Percentiles rank a stretch among this genome's conserved stretches.
phyloP scores from a whole-genome alignment of 2,797 vertebrate species.

The Pelobates cultripes region DNA sequence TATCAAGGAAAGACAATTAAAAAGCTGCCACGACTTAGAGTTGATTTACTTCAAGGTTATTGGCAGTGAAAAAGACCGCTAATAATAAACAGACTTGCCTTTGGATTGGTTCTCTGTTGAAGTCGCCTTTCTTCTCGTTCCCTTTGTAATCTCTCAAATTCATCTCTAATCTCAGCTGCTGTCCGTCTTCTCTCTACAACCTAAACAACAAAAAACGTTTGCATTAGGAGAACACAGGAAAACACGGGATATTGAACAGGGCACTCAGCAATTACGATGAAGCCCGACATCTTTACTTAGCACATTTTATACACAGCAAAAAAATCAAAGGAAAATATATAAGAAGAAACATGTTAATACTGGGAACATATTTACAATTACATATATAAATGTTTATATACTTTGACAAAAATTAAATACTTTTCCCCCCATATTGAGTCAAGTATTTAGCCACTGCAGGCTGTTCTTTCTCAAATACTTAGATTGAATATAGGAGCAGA shows the following conservation, averaged over 20 bases:
- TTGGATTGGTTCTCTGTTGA: slow-evolving; percentile 97
- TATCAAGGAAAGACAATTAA: not conserved
- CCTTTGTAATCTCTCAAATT: slow-evolving; percentile 92
- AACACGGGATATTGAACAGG: not conserved
- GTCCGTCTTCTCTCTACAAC: slow-evolving; percentile 94
- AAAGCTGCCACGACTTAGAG: not conserved
- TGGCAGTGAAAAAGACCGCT: not conserved
- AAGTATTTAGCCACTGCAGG: too few relatives aligned
- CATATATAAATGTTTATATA: too few relatives aligned
- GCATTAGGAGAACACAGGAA: not conserved
- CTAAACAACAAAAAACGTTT: slow-evolving; percentile 67
- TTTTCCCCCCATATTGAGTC: too few relatives aligned
- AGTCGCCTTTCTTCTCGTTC: slow-evolving; percentile 93
- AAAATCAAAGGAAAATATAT: too few relatives aligned
- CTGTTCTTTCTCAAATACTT: too few relatives aligned
- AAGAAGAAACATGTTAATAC: too few relatives aligned
- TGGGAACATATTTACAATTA: too few relatives aligned
- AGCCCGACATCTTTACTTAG: too few relatives aligned
- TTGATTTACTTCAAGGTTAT: not conserved
- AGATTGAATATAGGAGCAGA: too few relatives aligned
- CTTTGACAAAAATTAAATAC: too few relatives aligned
- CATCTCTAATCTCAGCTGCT: slow-evolving; percentile 93
- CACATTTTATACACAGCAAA: too few relatives aligned
- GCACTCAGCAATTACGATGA: not conserved
- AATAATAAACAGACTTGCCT: slow-evolving; percentile 71